Conservation (phyloP, 2,113 vertebrate genomes). For the Rhadina sibilatrix region DNA sequence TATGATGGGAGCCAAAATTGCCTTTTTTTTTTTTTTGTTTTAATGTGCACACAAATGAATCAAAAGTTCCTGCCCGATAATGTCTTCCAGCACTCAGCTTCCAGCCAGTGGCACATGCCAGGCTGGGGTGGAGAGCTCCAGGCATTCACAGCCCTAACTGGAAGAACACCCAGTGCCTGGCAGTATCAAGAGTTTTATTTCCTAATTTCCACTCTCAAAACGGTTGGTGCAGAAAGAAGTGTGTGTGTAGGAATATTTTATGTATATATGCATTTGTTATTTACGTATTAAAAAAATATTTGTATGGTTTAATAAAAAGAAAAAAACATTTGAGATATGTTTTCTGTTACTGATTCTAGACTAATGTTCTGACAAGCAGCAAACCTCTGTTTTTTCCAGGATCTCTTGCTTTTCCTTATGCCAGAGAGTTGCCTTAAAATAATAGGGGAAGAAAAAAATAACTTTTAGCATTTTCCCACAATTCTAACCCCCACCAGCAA, state of each 20-base stretch:
- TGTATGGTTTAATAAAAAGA: background rate
- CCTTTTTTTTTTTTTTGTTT: background rate
- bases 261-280: background rate
- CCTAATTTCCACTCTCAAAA: background rate
- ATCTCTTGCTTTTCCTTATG: background rate
- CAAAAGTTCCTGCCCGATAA: slow-evolving; percentile 45
- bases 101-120: slow-evolving; percentile 46
- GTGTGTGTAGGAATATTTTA: background rate
- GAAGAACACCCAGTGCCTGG: slow-evolving; percentile 5
- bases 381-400: background rate
- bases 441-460: background rate
- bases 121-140: slow-evolving; percentile 42
- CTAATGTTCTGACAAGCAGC: background rate
- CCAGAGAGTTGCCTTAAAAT: background rate
- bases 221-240: background rate
- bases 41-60: background rate
- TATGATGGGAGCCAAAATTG: slow-evolving; percentile 15
- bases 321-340: background rate
- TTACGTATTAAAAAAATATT: background rate
- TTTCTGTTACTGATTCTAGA: background rate
- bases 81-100: background rate
- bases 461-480: background rate
- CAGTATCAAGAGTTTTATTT: background rate
- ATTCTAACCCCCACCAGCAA: background rate
- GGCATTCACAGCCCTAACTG: background rate